Conservation (phyloP, 2,113 vertebrate species). For the Amazona vittata region DNA sequence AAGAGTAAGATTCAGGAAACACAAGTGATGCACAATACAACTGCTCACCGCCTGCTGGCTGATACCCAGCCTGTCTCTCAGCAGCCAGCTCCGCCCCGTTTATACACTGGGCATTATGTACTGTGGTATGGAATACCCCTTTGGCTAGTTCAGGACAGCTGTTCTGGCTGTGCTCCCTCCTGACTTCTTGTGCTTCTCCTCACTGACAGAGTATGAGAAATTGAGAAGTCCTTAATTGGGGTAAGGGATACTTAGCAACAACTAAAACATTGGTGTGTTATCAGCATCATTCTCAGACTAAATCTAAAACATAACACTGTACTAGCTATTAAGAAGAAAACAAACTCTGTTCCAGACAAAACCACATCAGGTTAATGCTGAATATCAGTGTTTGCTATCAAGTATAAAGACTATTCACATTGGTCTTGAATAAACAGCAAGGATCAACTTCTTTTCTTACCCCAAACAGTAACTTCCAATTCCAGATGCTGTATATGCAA, state of each 20-base stretch:
- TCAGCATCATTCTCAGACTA: background rate
- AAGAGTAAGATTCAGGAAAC: background rate
- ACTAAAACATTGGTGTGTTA: background rate
- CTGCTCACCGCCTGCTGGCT: background rate
- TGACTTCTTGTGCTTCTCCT: background rate
- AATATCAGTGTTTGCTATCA: background rate
- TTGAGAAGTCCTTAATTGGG: background rate
- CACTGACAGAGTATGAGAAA: background rate
- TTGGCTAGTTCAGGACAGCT: background rate
- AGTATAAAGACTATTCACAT: background rate
- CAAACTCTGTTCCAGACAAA: background rate
- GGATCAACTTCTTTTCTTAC: background rate
- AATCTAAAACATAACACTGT: background rate
- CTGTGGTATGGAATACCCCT: background rate
- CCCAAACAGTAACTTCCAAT: background rate
- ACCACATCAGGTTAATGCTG: background rate
- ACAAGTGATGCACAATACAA: background rate
- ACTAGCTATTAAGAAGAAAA: background rate
- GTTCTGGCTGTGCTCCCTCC: background rate
- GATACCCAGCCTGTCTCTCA: background rate
- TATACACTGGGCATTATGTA: background rate
- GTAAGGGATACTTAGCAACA: background rate
- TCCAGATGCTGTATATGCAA: background rate
- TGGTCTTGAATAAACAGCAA: background rate
- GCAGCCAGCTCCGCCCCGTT: background rate